Conservation (phyloP, 2,797 vertebrate species). For the Phrynocephalus vlangalii region DNA sequence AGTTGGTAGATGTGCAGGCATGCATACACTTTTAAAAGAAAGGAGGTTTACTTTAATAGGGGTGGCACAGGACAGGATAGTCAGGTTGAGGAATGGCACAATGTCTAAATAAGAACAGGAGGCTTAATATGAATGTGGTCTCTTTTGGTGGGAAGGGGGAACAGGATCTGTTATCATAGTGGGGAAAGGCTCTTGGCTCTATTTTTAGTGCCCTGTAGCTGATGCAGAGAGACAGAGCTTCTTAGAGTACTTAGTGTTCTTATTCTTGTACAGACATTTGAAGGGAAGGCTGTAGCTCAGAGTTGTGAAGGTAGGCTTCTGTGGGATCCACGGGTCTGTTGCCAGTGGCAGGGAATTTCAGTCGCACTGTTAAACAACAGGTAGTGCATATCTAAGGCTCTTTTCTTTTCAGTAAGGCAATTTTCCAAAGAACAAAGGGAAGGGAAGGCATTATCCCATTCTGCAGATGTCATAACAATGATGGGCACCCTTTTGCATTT, state of each 20-base stretch:
- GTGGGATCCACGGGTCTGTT: not conserved
- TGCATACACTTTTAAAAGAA: not conserved
- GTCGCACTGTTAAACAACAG: not conserved
- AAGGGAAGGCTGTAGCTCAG: too few species aligned
- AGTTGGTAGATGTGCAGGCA: not conserved
- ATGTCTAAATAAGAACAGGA: constrained; percentile 12
- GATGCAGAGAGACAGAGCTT: not conserved
- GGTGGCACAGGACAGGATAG: too few species aligned
- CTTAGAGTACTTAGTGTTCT: not conserved
- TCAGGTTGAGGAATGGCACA: not conserved
- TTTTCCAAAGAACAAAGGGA: too few species aligned
- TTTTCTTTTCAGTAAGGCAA: not conserved
- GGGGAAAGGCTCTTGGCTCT: not conserved
- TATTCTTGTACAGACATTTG: not conserved
- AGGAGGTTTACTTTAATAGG: not conserved
- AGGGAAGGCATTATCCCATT: too few species aligned
- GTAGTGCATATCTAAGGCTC: not conserved
- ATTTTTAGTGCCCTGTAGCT: constrained; percentile 3
- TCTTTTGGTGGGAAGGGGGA: not conserved
- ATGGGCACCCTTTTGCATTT: too few species aligned
- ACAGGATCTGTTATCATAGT: not conserved
- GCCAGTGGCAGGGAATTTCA: not conserved
- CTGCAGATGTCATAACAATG: not conserved
- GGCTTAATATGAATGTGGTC: not conserved
- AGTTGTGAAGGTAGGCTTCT: too few species aligned